Base-by-base conservation (phyloP, 2,797 vertebrate genomes). In the Sebastes cheni region DNA sequence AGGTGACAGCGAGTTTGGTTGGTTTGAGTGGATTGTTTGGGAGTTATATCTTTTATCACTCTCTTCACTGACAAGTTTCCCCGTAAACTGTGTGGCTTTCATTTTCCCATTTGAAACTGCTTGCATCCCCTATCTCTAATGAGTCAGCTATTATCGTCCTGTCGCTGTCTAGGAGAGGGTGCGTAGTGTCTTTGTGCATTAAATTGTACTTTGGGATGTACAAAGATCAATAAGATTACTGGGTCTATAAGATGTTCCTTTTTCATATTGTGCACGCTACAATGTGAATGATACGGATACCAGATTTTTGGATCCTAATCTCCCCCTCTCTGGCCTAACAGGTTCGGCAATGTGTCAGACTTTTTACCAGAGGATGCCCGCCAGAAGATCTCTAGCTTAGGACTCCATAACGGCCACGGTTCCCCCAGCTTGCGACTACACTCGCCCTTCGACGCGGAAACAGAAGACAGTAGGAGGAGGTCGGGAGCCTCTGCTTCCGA, bases 331-430 rank as follows among this genome's bases (percentile, higher is more conserved):
- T 62, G 27, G n/a, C 73, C 36, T 56, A 2, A 52, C 94, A 99
- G 98, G 95, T 98, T 97, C 94, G 95, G 96, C 91, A 94, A 97
- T 1, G 97, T 96, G 86, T 97, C 97, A 25, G 96, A 88, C 68
- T 84, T 89, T 79, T 64, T 93, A 83, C 87, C 96, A 0, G 97
- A 97, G 74, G 97, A 97, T 62, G 96, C 96, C 81, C 95, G 93
- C 29, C 92, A 96, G 84, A 97, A 96, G 89, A 94, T 96, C 77
- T 93, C 96, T 0, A 87, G 90, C 0, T 81, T 97, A 71, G 94
- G 94, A 80, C 92, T 97, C 82, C 85, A 79, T 36, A 97, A 97
- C 1, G 96, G 97, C 75, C 90, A 88, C 80, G 27, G 86, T 52
- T 90, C 93, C 34, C 73, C 87, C 5, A 72, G 30, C 30, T 13